Evolutionary conservation across 2,113 vertebrate genomes (phyloP), one percentile per base, ranked within the genome.

Genomic region (Plectropomus leopardus): DNA sequence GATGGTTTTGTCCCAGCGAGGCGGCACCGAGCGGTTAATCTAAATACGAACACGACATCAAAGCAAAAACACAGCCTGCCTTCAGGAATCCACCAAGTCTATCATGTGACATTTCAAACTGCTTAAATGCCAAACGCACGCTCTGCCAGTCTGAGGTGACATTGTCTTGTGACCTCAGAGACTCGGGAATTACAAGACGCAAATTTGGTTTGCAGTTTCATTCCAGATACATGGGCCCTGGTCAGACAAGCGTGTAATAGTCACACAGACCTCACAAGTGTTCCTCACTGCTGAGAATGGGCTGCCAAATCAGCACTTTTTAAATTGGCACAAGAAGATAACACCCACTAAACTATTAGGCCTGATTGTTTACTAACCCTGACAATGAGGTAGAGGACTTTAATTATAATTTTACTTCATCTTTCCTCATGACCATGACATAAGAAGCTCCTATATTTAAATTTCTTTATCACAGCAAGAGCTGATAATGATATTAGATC

Each of bases 191-290:
- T 66, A 75, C 44, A 72, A 19, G 30, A 32, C 21, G 10, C 36
- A 79, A 21, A 81, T 80, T 21, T 70, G 69, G 21, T 70, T 55
- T 50, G 48, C 57, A 16, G 50, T 66, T 67, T 72, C 61, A 24
- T 28, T 30, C 54, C 63, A 72, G 32, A 72, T 30, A 50, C 67
- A 71, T 7, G 23, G 45, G 58, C 14, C 57, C 30, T 67, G 72
- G 84, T 86, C 82, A 85, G 86, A 64, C 70, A 82, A 75, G 76
- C 72, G 77, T 91, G 89, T 88, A 89, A 92, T 88, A 85, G 63
- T 74, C 77, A 42, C 76, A 3, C 36, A 40, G 36, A 40, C 36
- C 36, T 7, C 10, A 40, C 36, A 72, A 79, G 77, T 74, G 60
- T 47, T 61, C 24, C 32, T 79, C 71, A 48, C 4, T 61, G 19